Percentiles rank a stretch among this genome's conserved stretches.
Evolutionary conservation across 2,113 vertebrate species (phyloP).

Genomic region (Phrynosoma blainvillii): DNA sequence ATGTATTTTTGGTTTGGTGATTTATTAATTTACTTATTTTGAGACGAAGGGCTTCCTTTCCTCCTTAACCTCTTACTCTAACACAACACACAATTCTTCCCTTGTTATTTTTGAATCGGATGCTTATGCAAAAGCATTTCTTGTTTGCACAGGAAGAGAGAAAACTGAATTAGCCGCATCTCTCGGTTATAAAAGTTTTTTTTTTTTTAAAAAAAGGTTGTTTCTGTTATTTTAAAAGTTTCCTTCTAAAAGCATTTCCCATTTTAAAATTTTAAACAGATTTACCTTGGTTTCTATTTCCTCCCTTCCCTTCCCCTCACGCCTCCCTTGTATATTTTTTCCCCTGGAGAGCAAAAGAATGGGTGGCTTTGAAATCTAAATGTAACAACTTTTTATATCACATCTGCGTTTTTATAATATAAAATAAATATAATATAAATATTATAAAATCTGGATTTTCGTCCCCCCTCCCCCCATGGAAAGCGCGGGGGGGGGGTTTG

Average conservation of each 20-base stretch:
- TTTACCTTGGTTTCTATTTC: not conserved
- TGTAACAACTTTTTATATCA: not conserved
- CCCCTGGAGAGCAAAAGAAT: not conserved
- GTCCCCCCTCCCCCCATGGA: not conserved
- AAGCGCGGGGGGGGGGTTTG: too few species aligned
- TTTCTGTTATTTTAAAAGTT: too few species aligned
- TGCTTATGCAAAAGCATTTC: not conserved
- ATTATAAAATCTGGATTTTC: not conserved
- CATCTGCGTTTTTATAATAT: not conserved
- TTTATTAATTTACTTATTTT: too few species aligned
- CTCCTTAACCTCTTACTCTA: not conserved
- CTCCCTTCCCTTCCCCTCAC: not conserved
- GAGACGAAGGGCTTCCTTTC: not conserved
- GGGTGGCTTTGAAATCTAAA: not conserved
- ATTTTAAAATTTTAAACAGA: not conserved
- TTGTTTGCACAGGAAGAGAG: not conserved
- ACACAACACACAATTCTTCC: not conserved
- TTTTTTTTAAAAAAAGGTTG: not conserved
- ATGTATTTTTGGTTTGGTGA: not conserved
- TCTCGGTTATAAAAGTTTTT: not conserved
- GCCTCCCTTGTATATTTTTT: not conserved
- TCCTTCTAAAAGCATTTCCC: not conserved
- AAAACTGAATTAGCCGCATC: not conserved
- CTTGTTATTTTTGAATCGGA: not conserved
- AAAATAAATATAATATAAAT: too few species aligned